Evolutionary conservation across 2,888 invertebrate species (phyloP).

Genomic region (Agrotis puta): DNA sequence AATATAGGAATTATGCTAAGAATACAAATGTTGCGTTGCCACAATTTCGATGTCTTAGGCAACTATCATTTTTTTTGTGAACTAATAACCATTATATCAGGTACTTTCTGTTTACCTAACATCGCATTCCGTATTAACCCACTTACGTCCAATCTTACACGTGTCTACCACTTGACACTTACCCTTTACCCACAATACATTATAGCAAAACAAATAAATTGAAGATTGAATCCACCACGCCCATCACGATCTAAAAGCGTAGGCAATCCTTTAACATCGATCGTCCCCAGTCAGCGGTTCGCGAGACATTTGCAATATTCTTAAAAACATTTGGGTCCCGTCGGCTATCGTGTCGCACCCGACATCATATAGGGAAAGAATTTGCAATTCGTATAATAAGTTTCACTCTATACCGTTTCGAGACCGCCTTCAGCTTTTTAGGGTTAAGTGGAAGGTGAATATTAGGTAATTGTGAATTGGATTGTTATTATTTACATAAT

Average conservation of each 20-base stretch:
- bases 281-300: constrained; percentile 78
- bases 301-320: constrained; percentile 85
- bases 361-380: constrained; percentile 76
- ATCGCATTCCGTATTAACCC: constrained; percentile 7
- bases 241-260: constrained; percentile 74
- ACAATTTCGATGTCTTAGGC: too few species aligned
- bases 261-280: constrained; percentile 83
- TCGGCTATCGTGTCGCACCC: constrained; percentile 72
- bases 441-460: constrained; percentile 47
- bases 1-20: too few species aligned
- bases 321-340: constrained; percentile 82
- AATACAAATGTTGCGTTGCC: too few species aligned
- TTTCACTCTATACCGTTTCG: constrained; percentile 66
- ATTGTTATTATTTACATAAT: not conserved
- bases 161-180: constrained; percentile 54
- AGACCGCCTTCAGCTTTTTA: constrained; percentile 46
- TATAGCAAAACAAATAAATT: constrained; percentile 70
- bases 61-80: not conserved
- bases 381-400: constrained; percentile 78
- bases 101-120: not conserved
- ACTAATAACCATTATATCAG: not conserved
- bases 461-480: constrained; percentile 32
- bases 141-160: constrained; percentile 24
- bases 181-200: constrained; percentile 60
- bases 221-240: constrained; percentile 71